These are phyloP conservation scores for Scomberomorus guttatus DNA, from an alignment of 2,797 vertebrate genomes.

Conservation along the genomic window DNA sequence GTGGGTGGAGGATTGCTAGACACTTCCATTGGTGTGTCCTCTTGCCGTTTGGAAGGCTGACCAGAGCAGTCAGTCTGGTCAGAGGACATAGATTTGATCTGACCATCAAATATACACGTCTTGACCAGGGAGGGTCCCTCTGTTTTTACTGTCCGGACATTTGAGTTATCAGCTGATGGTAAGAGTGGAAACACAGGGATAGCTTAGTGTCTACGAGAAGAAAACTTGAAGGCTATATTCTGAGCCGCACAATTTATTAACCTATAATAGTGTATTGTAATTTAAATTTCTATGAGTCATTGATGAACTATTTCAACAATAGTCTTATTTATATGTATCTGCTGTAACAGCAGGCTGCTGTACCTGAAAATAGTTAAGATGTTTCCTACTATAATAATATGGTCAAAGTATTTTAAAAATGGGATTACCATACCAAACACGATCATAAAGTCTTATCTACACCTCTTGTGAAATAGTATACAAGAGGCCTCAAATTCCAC, in stretches of 20 bases:
- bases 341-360: slow-evolving; percentile 12
- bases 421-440: not conserved
- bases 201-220: not conserved
- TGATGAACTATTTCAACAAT: not conserved
- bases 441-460: not conserved
- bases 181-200: slow-evolving; percentile 36
- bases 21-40: slow-evolving; percentile 97
- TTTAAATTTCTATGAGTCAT: not conserved
- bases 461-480: not conserved
- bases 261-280: not conserved
- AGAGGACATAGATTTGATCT: slow-evolving; percentile 87
- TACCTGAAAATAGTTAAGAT: not conserved
- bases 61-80: slow-evolving; percentile 88
- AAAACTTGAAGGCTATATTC: not conserved
- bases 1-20: slow-evolving; percentile 89
- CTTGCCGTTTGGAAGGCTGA: slow-evolving; percentile 90
- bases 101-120: slow-evolving; percentile 95
- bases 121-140: slow-evolving; percentile 91
- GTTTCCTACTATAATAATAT: not conserved
- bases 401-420: not conserved
- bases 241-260: not conserved
- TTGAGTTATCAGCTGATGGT: slow-evolving; percentile 84
- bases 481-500: not conserved
- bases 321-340: slow-evolving; percentile 2
- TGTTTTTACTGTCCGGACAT: slow-evolving; percentile 92